Percentiles rank a stretch among this genome's conserved stretches.
phyloP scores from a whole-genome alignment of 2,888 invertebrate genomes.

The Phorcus lineatus region DNA sequence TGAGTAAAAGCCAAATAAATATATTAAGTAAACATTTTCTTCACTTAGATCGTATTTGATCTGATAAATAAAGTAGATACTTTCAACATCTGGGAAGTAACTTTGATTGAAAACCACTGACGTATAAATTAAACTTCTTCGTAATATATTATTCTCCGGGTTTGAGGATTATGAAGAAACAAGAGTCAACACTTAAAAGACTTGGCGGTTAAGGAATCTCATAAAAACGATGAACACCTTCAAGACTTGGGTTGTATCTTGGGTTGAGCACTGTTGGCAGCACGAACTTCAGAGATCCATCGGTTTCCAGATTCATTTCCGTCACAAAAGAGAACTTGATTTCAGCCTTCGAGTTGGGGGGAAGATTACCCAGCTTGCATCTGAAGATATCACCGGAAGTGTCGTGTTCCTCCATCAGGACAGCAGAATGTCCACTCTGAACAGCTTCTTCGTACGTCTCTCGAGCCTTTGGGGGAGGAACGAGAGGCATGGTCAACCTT shows the following conservation, averaged over 20 bases:
- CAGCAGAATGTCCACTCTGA: slow-evolving; percentile 37
- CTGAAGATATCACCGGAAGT: slow-evolving; percentile 42
- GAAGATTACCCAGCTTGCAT: slow-evolving; percentile 44
- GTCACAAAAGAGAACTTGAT: slow-evolving; percentile 41
- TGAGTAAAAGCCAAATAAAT: too few relatives aligned
- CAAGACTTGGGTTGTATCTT: neutral
- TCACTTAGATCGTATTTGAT: too few relatives aligned
- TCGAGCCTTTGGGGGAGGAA: slow-evolving; percentile 27
- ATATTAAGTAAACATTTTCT: too few relatives aligned
- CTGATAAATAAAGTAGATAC: too few relatives aligned
- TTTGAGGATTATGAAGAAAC: neutral
- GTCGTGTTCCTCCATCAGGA: slow-evolving; percentile 39
- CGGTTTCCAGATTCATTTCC: slow-evolving; percentile 38
- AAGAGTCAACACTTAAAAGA: too few relatives aligned
- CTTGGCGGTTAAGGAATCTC: too few relatives aligned
- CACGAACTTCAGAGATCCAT: slow-evolving; percentile 31
- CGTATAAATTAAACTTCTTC: neutral
- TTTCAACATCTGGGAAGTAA: too few relatives aligned
- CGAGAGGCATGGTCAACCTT: too few relatives aligned
- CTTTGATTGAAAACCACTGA: too few relatives aligned
- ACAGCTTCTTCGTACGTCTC: slow-evolving; percentile 45
- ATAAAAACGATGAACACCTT: neutral
- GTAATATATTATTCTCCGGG: too few relatives aligned
- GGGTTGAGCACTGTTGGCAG: slow-evolving; percentile 34
- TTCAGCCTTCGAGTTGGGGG: slow-evolving; percentile 29